A percentile compares a stretch with the other conserved stretches of the same genome.
phyloP scores from a whole-genome alignment of 2,113 vertebrate genomes.

The Pycnonotus jocosus region DNA sequence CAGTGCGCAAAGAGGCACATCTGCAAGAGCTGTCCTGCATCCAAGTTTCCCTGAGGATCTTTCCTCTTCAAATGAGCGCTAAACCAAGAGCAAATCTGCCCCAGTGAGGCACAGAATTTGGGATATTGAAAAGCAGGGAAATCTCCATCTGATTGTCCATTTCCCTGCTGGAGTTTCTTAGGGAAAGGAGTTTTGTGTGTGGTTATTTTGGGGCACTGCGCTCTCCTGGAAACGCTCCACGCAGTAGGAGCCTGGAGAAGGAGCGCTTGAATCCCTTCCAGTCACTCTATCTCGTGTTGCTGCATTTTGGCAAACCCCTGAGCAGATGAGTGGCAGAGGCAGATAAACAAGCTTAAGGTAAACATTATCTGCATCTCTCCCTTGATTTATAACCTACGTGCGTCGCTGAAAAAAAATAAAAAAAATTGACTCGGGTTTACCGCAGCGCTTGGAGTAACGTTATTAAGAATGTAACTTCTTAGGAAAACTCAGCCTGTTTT shows the following conservation, averaged over 20 bases:
- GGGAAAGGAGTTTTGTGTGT: not conserved
- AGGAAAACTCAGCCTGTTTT: conserved; percentile 76
- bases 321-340: conserved; percentile 32
- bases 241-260: conserved; percentile 43
- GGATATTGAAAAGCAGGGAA: not conserved
- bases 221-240: not conserved
- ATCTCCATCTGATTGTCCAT: not conserved
- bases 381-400: conserved; percentile 56
- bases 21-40: not conserved
- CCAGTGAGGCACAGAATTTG: fast-evolving
- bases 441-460: conserved; percentile 58
- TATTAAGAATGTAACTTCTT: conserved; percentile 73
- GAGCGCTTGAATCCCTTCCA: conserved; percentile 61
- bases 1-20: fast-evolving
- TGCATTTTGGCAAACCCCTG: conserved; percentile 40
- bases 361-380: conserved; percentile 57
- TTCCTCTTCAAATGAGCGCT: fast-evolving
- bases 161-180: not conserved
- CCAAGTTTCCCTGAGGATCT: not conserved
- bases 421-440: conserved; percentile 53
- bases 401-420: not conserved
- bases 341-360: conserved; percentile 71
- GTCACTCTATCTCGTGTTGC: not conserved
- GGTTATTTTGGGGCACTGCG: not conserved
- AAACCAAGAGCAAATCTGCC: not conserved